Percentiles rank a stretch among this genome's conserved stretches.
phyloP scores from a whole-genome alignment of 2,797 vertebrate species.

The Pygocentrus nattereri region DNA sequence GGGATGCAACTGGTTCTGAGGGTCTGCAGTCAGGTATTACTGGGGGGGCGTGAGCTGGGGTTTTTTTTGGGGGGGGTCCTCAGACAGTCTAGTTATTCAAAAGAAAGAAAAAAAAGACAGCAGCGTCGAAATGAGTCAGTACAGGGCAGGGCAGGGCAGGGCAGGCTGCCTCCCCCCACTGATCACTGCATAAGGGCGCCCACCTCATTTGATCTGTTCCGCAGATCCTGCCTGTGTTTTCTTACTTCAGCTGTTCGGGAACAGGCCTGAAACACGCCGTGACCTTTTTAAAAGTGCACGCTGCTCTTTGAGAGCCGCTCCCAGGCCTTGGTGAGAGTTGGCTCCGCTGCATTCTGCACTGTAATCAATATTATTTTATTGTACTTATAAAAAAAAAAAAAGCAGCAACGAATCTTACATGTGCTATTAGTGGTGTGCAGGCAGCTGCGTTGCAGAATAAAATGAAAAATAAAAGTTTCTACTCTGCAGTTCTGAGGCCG shows the following conservation, averaged over 20 bases:
- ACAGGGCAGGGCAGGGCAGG: background rate
- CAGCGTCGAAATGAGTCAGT: background rate
- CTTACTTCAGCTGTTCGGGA: constrained; percentile 53
- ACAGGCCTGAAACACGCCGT: constrained; percentile 36
- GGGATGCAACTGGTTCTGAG: too few species aligned
- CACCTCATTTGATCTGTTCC: constrained; percentile 13
- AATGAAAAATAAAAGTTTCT: background rate
- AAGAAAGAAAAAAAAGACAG: too few species aligned
- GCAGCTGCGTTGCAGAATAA: background rate
- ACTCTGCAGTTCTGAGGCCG: too few species aligned
- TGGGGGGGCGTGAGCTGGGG: too few species aligned
- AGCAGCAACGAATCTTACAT: constrained; percentile 55
- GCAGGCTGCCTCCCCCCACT: background rate
- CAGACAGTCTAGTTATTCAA: too few species aligned
- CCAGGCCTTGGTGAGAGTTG: background rate
- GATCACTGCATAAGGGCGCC: background rate
- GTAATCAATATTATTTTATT: constrained; percentile 25
- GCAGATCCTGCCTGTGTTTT: constrained; percentile 35
- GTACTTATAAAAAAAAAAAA: background rate
- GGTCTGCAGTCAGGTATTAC: too few species aligned
- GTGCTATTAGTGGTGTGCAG: background rate
- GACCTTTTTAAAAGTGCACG: constrained; percentile 59
- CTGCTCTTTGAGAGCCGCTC: constrained; percentile 19
- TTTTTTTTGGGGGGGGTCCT: too few species aligned
- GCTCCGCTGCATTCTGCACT: constrained; percentile 9